A percentile compares a stretch with the other conserved stretches of the same genome.
Evolutionary conservation across 2,888 invertebrate genomes (phyloP).

Genomic region (Coelogynopora nodosa): DNA sequence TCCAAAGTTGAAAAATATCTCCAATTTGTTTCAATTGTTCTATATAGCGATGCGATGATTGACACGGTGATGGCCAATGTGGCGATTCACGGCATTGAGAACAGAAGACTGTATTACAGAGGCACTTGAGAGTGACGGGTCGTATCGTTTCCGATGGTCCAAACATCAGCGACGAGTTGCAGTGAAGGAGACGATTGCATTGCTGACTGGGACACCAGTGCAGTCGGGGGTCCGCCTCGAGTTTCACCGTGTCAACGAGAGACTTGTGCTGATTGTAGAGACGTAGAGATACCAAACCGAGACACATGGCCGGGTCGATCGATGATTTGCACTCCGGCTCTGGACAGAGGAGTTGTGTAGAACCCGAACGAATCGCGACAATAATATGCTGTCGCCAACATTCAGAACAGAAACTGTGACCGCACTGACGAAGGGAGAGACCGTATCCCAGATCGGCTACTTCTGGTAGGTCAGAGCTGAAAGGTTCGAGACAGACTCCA

Average conservation of each 20-base stretch:
- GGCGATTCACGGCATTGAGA: not conserved
- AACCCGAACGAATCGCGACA: not conserved
- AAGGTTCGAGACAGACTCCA: not conserved
- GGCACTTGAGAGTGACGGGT: not conserved
- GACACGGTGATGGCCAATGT: conserved; percentile 7
- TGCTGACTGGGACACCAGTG: conserved; percentile 1
- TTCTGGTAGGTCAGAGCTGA: not conserved
- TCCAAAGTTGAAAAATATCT: not conserved
- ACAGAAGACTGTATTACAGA: conserved; percentile 18
- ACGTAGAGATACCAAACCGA: not conserved
- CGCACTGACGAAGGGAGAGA: not conserved
- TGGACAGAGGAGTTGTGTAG: not conserved
- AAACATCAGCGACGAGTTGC: not conserved
- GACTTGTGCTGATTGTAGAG: not conserved
- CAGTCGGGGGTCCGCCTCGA: not conserved
- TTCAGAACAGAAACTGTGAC: not conserved
- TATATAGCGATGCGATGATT: not conserved
- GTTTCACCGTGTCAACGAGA: not conserved
- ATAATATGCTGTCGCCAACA: conserved; percentile 17
- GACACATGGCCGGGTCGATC: not conserved
- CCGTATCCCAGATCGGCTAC: not conserved
- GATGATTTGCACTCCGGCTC: not conserved
- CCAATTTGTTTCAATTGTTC: not conserved
- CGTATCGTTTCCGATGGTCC: not conserved
- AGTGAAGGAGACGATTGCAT: not conserved